Evolutionary conservation across 2,797 vertebrate species (phyloP).

Genomic region (Urocyon cinereoargenteus): DNA sequence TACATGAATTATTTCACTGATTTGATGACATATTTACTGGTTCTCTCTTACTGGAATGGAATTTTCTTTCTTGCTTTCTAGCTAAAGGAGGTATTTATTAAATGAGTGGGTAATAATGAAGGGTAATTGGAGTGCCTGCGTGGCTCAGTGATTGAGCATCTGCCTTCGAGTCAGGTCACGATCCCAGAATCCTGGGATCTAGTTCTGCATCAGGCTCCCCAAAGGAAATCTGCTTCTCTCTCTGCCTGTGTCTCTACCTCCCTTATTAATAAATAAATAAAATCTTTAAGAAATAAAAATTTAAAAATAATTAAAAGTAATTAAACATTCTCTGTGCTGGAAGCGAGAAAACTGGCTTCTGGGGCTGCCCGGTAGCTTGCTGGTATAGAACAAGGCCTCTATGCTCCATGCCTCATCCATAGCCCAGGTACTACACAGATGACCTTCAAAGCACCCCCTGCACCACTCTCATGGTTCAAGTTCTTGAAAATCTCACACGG

Average conservation of each 20-base stretch:
- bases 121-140: neutral
- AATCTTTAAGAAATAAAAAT: too few species aligned
- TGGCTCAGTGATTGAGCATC: too few species aligned
- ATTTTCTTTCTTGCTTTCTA: neutral
- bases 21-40: neutral
- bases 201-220: too few species aligned
- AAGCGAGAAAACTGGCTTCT: neutral
- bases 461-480: neutral
- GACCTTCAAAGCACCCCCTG: neutral
- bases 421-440: neutral
- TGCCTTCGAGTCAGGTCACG: too few species aligned
- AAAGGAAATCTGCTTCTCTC: too few species aligned
- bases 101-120: neutral
- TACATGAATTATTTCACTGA: conserved; percentile 23
- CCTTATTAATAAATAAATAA: too few species aligned
- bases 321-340: neutral
- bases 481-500: neutral
- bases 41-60: neutral
- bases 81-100: neutral
- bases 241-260: too few species aligned
- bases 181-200: too few species aligned
- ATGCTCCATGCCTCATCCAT: rapidly evolving
- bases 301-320: neutral
- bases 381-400: neutral
- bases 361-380: neutral